phyloP scores from a whole-genome alignment of 2,113 vertebrate genomes.

The Salvelinus namaycush region DNA sequence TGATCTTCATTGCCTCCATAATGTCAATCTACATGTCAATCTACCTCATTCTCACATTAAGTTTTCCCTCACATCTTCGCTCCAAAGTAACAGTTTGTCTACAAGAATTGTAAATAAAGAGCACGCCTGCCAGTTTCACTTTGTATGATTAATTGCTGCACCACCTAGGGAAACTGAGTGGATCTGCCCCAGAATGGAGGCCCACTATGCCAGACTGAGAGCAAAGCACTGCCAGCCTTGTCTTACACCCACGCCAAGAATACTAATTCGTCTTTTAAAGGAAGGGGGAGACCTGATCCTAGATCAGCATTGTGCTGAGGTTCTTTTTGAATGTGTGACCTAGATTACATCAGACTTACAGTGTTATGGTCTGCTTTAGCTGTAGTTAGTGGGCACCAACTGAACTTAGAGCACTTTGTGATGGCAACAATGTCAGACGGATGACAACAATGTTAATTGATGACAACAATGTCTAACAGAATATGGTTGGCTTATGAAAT shows the following conservation, averaged over 20 bases:
- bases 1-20: background rate
- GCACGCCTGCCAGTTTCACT: background rate
- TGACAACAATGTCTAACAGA: background rate
- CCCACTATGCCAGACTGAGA: constrained; percentile 50
- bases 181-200: constrained; percentile 27
- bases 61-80: too few species aligned
- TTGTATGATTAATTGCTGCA: constrained; percentile 21
- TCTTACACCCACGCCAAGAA: constrained; percentile 66
- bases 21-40: too few species aligned
- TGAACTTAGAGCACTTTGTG: background rate
- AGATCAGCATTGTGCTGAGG: background rate
- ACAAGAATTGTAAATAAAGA: background rate
- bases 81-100: too few species aligned
- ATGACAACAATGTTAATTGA: constrained; percentile 1
- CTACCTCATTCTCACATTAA: too few species aligned
- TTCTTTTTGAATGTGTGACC: too few species aligned
- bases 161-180: constrained; percentile 16
- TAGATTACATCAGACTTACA: background rate
- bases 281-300: constrained; percentile 22
- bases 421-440: background rate
- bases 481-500: too few species aligned
- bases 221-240: constrained; percentile 57
- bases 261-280: constrained; percentile 69
- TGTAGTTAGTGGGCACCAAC: background rate
- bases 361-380: too few species aligned